phyloP scores from a whole-genome alignment of 2,113 vertebrate species.

The Alouatta palliata region DNA sequence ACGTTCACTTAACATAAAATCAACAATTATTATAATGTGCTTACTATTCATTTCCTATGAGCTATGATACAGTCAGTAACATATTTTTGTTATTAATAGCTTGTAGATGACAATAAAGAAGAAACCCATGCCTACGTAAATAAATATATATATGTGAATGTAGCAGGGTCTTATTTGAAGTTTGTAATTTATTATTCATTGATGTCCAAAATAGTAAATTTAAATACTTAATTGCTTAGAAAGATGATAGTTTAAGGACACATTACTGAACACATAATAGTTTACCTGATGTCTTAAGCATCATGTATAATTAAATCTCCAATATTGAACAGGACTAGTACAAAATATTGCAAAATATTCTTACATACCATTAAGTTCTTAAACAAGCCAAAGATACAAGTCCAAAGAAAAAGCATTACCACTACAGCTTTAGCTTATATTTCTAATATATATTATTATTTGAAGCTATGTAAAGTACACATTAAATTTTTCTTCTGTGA shows the following conservation, averaged over 20 bases:
- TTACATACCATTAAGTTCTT: slow-evolving; percentile 15
- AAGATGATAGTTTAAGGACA: slow-evolving; percentile 29
- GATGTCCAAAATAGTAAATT: slow-evolving; percentile 6
- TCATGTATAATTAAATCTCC: slow-evolving; percentile 33
- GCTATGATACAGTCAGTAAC: neutral
- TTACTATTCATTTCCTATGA: neutral
- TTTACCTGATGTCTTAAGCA: neutral
- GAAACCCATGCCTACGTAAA: slow-evolving; percentile 14
- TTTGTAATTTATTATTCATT: slow-evolving; percentile 43
- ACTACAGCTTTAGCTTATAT: slow-evolving; percentile 2
- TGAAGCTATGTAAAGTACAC: neutral
- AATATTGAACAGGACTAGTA: neutral
- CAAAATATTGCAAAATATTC: neutral
- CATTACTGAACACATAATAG: slow-evolving; percentile 19
- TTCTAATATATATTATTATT: neutral
- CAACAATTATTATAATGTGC: neutral
- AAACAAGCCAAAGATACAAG: neutral
- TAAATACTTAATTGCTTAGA: slow-evolving; percentile 43
- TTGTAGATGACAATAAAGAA: slow-evolving; percentile 19
- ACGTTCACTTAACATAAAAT: neutral
- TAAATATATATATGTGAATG: neutral
- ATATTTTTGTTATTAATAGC: slow-evolving; percentile 42
- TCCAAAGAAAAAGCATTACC: slow-evolving; percentile 10
- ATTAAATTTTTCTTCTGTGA: neutral
- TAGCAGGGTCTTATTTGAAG: neutral